Conservation (phyloP, 2,113 vertebrate genomes). For the Empidonax alnorum region DNA sequence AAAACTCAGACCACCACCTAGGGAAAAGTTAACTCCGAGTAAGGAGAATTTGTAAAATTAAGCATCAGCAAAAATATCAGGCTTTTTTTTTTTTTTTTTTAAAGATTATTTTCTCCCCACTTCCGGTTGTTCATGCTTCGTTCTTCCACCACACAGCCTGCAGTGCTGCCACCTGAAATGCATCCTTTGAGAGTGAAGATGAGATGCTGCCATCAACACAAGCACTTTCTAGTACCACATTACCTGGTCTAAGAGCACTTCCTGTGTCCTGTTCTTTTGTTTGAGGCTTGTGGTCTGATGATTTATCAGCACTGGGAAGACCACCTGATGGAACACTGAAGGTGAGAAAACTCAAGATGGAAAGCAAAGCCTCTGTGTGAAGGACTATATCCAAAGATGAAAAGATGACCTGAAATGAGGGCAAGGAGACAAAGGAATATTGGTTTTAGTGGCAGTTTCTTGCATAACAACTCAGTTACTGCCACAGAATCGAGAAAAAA, state of each 20-base stretch:
- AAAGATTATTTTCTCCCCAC: neutral
- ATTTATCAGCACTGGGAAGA: conserved; percentile 62
- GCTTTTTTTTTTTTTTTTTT: neutral
- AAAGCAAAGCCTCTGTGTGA: conserved; percentile 93
- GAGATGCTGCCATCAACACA: neutral
- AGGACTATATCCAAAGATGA: conserved; percentile 88
- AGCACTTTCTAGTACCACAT: neutral
- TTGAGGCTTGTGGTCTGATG: conserved; percentile 55
- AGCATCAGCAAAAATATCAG: neutral
- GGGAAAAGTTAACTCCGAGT: neutral
- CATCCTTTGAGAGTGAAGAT: neutral
- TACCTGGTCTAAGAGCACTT: conserved; percentile 67
- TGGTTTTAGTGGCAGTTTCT: neutral
- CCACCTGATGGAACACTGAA: conserved; percentile 72
- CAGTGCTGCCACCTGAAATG: neutral
- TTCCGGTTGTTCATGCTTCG: neutral
- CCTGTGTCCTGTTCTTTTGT: conserved; percentile 71
- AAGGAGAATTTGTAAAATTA: neutral
- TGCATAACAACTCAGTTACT: neutral
- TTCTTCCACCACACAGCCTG: neutral
- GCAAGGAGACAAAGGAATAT: neutral
- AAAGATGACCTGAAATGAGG: conserved; percentile 83
- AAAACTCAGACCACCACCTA: neutral
- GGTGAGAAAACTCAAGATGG: conserved; percentile 86
- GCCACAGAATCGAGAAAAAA: neutral